phyloP scores from a whole-genome alignment of 2,797 vertebrate species.

The Crocidura indochinensis region DNA sequence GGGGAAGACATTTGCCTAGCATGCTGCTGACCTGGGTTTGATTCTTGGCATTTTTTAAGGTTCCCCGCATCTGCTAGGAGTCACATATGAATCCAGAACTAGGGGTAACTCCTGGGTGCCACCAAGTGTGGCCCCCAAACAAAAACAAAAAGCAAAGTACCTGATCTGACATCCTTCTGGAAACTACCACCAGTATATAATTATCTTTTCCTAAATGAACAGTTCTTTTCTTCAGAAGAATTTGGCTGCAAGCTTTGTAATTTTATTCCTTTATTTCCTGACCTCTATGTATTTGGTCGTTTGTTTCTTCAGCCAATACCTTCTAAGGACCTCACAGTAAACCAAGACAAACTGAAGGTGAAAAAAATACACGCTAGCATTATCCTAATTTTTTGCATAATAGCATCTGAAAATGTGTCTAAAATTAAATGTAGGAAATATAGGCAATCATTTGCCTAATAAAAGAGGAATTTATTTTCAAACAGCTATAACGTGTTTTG shows the following conservation, averaged over 20 bases:
- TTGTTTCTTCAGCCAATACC: background rate
- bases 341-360: background rate
- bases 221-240: background rate
- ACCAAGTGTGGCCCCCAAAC: too few relatives aligned
- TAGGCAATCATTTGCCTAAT: background rate
- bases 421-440: conserved; percentile 13
- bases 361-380: background rate
- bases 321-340: background rate
- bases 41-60: too few relatives aligned
- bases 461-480: background rate
- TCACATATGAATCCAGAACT: too few relatives aligned
- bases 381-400: background rate
- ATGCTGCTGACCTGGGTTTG: too few relatives aligned
- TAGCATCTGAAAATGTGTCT: background rate
- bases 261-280: background rate
- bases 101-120: too few relatives aligned
- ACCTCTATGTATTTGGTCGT: background rate
- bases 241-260: background rate
- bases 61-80: too few relatives aligned
- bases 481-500: background rate
- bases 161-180: background rate
- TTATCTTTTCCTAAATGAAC: background rate
- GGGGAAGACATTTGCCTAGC: too few relatives aligned
- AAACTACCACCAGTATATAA: background rate
- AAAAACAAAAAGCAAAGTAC: too few relatives aligned